These are phyloP conservation scores for Xenentodon cancila DNA, from an alignment of 2,797 vertebrate genomes.

Conservation along the genomic window DNA sequence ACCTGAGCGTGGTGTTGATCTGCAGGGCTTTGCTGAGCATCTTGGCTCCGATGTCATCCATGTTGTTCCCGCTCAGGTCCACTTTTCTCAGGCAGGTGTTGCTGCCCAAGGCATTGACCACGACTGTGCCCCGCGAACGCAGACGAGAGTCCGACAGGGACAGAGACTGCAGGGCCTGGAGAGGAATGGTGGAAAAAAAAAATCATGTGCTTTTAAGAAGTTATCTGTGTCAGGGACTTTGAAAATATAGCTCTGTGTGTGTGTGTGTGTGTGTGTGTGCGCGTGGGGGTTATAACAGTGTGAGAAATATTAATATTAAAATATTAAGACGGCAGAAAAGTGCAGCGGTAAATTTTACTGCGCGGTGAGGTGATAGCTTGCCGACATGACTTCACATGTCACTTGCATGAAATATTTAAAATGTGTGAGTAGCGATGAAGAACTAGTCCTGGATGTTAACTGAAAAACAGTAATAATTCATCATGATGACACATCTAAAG, in stretches of 20 bases:
- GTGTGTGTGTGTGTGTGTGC: too few species aligned
- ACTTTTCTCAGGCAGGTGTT: conserved; percentile 91
- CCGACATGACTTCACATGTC: conserved; percentile 50
- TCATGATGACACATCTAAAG: conserved; percentile 34
- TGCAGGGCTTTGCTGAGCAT: conserved; percentile 93
- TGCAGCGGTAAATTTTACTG: conserved; percentile 21
- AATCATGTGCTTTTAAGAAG: not conserved
- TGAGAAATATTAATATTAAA: too few species aligned
- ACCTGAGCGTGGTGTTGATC: conserved; percentile 86
- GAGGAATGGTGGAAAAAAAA: conserved; percentile 7
- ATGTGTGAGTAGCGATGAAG: conserved; percentile 44
- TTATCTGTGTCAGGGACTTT: not conserved
- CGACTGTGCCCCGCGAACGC: conserved; percentile 88
- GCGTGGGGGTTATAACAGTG: too few species aligned
- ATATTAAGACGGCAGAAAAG: not conserved
- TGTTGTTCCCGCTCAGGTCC: conserved; percentile 90
- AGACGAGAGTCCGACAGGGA: conserved; percentile 88
- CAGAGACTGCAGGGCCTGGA: conserved; percentile 88
- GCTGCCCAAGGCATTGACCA: conserved; percentile 92
- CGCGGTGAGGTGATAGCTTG: conserved; percentile 31
- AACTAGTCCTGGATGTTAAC: conserved; percentile 32
- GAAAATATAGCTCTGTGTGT: conserved; percentile 14
- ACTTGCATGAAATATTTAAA: conserved; percentile 67
- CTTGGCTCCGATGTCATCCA: conserved; percentile 94
- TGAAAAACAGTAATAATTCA: conserved; percentile 58